Evolutionary conservation across 2,888 invertebrate species (phyloP), one percentile per base, ranked within the genome.

Genomic region (Drosophila aldrichi): DNA sequence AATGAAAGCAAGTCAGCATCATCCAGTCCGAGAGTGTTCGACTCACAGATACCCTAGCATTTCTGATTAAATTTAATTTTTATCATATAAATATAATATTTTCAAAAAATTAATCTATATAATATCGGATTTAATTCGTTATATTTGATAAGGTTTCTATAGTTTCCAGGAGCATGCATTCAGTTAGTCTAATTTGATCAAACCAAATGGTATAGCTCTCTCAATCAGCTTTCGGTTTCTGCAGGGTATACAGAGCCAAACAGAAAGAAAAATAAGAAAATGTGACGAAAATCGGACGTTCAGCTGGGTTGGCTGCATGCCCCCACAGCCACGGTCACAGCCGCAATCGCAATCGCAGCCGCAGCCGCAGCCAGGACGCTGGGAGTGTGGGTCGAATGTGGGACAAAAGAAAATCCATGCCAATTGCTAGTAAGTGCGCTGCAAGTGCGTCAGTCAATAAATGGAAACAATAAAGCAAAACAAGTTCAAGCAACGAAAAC

Each of bases 331-430:
- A 5, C 10, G 10, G 29, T 5, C 6, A n/a, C 29, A n/a, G 25
- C 2, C 46, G 16, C n/a, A n/a, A 20, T 2, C 29, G 6, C 25
- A 22, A 20, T 2, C 29, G 6, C 25, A 22, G 44, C 16, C 22
- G 16, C 22, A 22, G 16, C 22, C 7, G 25, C 36, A 14, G 22
- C 7, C 10, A n/a, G 29, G n/a, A 25, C 40, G 40, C 25, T n/a
- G 40, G n/a, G 29, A 25, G 54, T 54, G 25, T 12, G 25, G 49
- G 49, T 34, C 18, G 22, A 34, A 16, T 20, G 41, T 34, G 34
- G 25, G 9, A 46, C 38, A 54, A 65, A 65, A 64, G 65, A 61
- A 62, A 62, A 62, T 36, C 44, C 57, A 61, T 25, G 44, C 18
- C 40, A 55, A 67, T 41, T 29, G 58, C 43, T 29, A 58, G 25